Evolutionary conservation across 2,797 vertebrate species (phyloP), one percentile per base, ranked within the genome.

Genomic region (Sorex maritimensis): DNA sequence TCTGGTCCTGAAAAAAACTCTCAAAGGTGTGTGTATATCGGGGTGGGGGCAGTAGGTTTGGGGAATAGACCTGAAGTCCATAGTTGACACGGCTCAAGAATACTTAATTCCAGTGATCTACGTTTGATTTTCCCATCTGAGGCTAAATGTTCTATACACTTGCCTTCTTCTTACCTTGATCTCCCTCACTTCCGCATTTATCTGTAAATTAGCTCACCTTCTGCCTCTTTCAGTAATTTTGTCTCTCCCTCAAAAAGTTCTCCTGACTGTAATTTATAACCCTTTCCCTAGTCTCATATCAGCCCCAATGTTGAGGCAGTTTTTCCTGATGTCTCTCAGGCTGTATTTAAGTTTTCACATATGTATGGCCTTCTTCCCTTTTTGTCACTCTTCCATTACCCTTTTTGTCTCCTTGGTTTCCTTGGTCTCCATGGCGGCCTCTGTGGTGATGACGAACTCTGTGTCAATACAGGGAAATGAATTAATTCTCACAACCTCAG

Each of bases 381-480:
- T 52, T 84, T 46, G 6, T 11, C 11, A 98, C 19, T 61, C 21
- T 61, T 61, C 21, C 21, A 61, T 98, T 94, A 98, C 98, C 98
- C 98, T 96, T 91, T 98, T 98, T 0, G 95, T 86, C 49, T 95
- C 97, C 46, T 94, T 97, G 49, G 88, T 30, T 82, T 98, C 96
- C 0, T 95, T 69, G 0, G 52, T 4, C 0, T 88, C 96, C 1
- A 49, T 34, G 0, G 2, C 21, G 24, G 44, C 11, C 52, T 71
- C 86, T 0, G 1, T 0, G 0, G 93, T 68, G 67, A 63, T 24
- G 41, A 28, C 0, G 6, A 93, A n/a, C 67, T 98, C 98, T 98
- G 97, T 11, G 58, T 5, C 3, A 95, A 92, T 63, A 71, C 26
- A 38, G 55, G 24, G 17, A 65, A 8, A 8, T 0, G 13, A 24